Conservation (phyloP, 2,113 vertebrate genomes). For the Paralichthys olivaceus region DNA sequence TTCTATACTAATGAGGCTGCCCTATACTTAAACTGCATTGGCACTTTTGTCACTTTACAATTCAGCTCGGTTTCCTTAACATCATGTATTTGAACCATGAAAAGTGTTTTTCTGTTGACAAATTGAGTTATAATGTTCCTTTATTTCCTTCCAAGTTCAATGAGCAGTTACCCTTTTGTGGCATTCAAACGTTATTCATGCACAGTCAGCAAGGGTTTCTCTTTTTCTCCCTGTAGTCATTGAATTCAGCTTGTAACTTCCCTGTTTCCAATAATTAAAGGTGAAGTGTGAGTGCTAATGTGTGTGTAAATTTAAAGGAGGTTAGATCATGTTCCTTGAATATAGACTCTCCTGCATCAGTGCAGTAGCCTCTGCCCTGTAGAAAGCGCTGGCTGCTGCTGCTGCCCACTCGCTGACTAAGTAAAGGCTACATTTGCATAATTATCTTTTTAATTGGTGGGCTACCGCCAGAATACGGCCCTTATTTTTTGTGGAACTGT, state of each 20-base stretch:
- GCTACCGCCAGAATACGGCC: constrained; percentile 65
- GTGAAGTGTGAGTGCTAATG: constrained; percentile 46
- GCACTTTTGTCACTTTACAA: constrained; percentile 51
- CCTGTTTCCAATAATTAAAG: constrained; percentile 71
- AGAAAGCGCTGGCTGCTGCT: constrained; percentile 61
- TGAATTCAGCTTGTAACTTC: constrained; percentile 61
- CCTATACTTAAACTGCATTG: constrained; percentile 60
- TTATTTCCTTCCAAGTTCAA: constrained; percentile 11
- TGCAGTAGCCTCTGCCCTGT: constrained; percentile 59
- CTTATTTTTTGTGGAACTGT: constrained; percentile 64
- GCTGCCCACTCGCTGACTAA: constrained; percentile 84
- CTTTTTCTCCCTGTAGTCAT: constrained; percentile 55
- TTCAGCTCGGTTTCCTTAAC: constrained; percentile 28
- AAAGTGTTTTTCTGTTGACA: constrained; percentile 31
- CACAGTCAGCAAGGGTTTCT: constrained; percentile 48
- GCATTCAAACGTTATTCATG: constrained; percentile 23
- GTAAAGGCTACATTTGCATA: constrained; percentile 88
- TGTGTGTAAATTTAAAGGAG: constrained; percentile 48
- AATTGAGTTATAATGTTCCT: constrained; percentile 12
- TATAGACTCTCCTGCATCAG: constrained; percentile 54
- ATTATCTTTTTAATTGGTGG: constrained; percentile 84
- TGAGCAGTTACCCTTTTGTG: not conserved
- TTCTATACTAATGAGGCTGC: constrained; percentile 71
- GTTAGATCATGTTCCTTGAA: constrained; percentile 33
- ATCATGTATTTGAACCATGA: constrained; percentile 21